These are phyloP conservation scores for Pomacea canaliculata DNA, from an alignment of 2,888 invertebrate genomes.

Conservation along the genomic window DNA sequence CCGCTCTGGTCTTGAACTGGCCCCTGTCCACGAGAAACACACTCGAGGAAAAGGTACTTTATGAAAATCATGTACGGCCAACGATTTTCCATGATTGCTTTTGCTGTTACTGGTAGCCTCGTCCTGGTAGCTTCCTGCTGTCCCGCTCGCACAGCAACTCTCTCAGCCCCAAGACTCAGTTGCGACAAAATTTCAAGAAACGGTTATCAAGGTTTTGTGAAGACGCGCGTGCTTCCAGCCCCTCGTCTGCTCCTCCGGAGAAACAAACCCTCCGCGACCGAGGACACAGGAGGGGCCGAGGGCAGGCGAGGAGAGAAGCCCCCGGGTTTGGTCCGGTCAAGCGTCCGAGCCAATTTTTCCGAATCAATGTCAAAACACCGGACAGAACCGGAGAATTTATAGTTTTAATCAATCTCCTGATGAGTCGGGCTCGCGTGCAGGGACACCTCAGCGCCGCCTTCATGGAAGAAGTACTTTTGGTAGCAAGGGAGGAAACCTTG, in stretches of 20 bases:
- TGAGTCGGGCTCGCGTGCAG: background rate
- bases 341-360: slow-evolving; percentile 10
- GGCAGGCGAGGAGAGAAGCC: too few relatives aligned
- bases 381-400: slow-evolving; percentile 7
- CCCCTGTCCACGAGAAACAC: background rate
- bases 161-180: too few relatives aligned
- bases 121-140: too few relatives aligned
- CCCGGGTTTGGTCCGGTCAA: background rate
- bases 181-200: too few relatives aligned
- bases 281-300: too few relatives aligned
- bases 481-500: too few relatives aligned
- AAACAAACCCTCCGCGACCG: too few relatives aligned
- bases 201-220: too few relatives aligned
- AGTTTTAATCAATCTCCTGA: slow-evolving; percentile 7
- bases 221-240: too few relatives aligned
- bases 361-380: slow-evolving; percentile 13
- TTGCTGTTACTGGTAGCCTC: background rate
- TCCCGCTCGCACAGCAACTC: too few relatives aligned
- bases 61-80: slow-evolving; percentile 1
- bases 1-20: too few relatives aligned
- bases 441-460: background rate
- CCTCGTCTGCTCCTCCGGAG: too few relatives aligned
- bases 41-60: background rate
- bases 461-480: background rate
- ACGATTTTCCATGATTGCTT: background rate